Evolutionary conservation across 2,888 invertebrate species (phyloP).

Genomic region (Teleiodes luculella): DNA sequence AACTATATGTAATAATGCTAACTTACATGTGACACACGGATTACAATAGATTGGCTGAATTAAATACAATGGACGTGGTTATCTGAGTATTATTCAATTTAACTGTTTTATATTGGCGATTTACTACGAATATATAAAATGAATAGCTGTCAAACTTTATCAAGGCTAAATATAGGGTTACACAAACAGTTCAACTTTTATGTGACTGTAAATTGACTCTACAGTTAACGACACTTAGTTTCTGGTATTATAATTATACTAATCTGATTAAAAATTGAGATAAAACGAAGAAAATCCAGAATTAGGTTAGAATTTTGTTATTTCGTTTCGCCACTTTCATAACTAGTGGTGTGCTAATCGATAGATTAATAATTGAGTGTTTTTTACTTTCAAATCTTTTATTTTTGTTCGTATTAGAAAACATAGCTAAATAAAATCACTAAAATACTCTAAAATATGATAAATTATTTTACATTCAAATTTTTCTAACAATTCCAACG

Average conservation of each 20-base stretch:
- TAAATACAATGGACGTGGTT: background rate
- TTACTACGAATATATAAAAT: constrained; percentile 6
- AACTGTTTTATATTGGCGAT: background rate
- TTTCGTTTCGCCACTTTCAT: constrained; percentile 22
- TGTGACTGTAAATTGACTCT: background rate
- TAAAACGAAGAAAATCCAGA: constrained; percentile 17
- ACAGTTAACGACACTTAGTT: background rate
- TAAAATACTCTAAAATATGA: too few relatives aligned
- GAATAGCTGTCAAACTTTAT: constrained; percentile 36
- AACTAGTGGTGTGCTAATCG: background rate
- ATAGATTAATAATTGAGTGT: background rate
- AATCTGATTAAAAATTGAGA: background rate
- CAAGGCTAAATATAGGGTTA: constrained; percentile 33
- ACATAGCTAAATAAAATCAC: too few relatives aligned
- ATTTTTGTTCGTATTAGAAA: too few relatives aligned
- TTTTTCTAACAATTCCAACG: too few relatives aligned
- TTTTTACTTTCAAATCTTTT: too few relatives aligned
- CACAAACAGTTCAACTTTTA: constrained; percentile 13
- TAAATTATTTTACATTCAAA: too few relatives aligned
- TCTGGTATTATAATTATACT: background rate
- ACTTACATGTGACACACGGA: constrained; percentile 27
- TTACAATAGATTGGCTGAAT: background rate
- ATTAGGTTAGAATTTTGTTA: constrained; percentile 38
- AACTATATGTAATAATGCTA: constrained; percentile 13
- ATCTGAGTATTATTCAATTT: constrained; percentile 1